Conservation (phyloP, 2,888 invertebrate genomes). For the Plemyria rubiginata region DNA sequence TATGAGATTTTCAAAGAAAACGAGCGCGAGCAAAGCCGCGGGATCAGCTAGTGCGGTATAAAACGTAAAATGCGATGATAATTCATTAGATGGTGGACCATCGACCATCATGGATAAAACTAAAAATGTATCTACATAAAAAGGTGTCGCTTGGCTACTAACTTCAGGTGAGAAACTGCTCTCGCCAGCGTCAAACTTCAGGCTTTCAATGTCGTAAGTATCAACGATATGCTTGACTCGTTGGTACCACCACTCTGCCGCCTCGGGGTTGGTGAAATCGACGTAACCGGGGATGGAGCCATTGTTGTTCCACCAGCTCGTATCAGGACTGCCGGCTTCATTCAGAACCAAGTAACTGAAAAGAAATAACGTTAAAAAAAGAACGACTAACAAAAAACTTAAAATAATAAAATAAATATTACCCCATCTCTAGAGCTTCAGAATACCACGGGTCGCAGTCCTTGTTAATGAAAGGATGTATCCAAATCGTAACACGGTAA, state of each 20-base stretch:
- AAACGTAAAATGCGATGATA: too few species aligned
- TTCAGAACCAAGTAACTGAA: conserved; percentile 78
- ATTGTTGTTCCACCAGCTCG: conserved; percentile 83
- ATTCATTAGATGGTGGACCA: not conserved
- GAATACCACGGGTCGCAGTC: conserved; percentile 87
- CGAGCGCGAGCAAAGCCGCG: too few species aligned
- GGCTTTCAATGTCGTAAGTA: conserved; percentile 88
- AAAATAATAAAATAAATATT: conserved; percentile 41
- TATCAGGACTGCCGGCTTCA: conserved; percentile 71
- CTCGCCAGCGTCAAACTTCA: conserved; percentile 94
- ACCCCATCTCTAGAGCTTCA: conserved; percentile 84
- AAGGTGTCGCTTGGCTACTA: not conserved
- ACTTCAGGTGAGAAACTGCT: conserved; percentile 87
- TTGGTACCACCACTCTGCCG: conserved; percentile 86
- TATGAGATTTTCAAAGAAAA: too few species aligned
- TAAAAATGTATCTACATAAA: not conserved
- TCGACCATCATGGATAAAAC: too few species aligned
- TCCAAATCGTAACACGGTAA: conserved; percentile 92
- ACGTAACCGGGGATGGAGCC: conserved; percentile 83
- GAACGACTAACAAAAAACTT: not conserved
- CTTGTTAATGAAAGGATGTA: conserved; percentile 93
- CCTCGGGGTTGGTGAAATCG: conserved; percentile 89
- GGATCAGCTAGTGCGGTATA: too few species aligned
- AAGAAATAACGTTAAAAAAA: conserved; percentile 13
- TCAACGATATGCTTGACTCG: conserved; percentile 82